These are phyloP conservation scores for Drosophila pectinifera DNA, from an alignment of 1,140 invertebrate genomes.

Conservation along the genomic window DNA sequence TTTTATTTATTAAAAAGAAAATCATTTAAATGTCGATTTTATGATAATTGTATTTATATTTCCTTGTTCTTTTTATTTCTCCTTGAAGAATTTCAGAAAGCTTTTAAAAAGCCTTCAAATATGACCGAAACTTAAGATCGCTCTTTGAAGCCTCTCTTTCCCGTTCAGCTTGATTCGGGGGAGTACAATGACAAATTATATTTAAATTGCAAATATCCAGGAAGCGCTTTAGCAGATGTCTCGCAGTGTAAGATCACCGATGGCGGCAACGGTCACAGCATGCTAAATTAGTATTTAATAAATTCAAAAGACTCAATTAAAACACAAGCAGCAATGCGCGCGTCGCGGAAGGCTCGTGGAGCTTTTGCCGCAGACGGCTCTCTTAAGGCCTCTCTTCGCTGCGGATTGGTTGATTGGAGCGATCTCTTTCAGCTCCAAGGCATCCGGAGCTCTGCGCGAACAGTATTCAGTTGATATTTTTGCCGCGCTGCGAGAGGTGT, in stretches of 20 bases:
- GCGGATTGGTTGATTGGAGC: background rate
- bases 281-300: slow-evolving; percentile 74
- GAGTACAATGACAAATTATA: slow-evolving; percentile 6
- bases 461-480: slow-evolving; percentile 42
- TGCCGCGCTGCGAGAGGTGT: slow-evolving; percentile 36
- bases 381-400: slow-evolving; percentile 25
- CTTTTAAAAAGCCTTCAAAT: background rate
- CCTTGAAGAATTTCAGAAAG: background rate
- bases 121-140: background rate
- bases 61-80: background rate
- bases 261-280: slow-evolving; percentile 53
- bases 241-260: slow-evolving; percentile 38
- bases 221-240: slow-evolving; percentile 1
- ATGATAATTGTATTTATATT: too few relatives aligned
- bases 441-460: background rate
- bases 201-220: slow-evolving; percentile 27
- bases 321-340: slow-evolving; percentile 27
- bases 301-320: slow-evolving; percentile 65
- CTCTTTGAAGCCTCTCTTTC: background rate
- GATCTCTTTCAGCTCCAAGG: slow-evolving; percentile 13
- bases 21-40: too few relatives aligned
- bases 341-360: slow-evolving; percentile 23
- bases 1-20: too few relatives aligned
- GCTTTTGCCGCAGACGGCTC: slow-evolving; percentile 29
- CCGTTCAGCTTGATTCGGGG: too few relatives aligned